Evolutionary conservation across 2,888 invertebrate species (phyloP), one percentile per base, ranked within the genome.

Genomic region (Oeneis ivallda): DNA sequence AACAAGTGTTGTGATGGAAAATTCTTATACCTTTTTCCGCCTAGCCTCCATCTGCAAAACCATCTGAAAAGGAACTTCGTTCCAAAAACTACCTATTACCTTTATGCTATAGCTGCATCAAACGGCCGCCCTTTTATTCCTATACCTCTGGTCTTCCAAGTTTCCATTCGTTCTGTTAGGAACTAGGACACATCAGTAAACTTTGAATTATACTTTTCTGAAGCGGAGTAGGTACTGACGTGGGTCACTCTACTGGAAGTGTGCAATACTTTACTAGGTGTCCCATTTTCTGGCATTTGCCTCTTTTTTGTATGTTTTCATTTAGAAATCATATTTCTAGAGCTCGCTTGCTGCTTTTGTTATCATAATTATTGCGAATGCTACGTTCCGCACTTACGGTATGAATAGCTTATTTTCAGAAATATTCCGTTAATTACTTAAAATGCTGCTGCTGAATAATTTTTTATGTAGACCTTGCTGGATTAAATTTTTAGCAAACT

Each of bases 251-350:
- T 58, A 70, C 72, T 82, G 81, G 82, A 71, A 75, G 72, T 69
- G 68, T 72, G 72, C 72, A 73, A 75, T 76, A 79, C 80, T 79
- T 79, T 79, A 78, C 81, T 81, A 82, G 81, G 83, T 84, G 84
- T 84, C 85, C 84, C 76, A 83, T 84, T 86, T 85, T 83, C 79
- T 77, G 78, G 77, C 76, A 79, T 77, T 77, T 79, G 75, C 74
- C 74, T 75, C 72, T 76, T 76, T 81, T 84, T 83, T 79, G 79
- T 80, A 79, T 77, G 75, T 74, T 77, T 78, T 79, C 74, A 76
- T 78, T 75, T 75, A 75, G 76, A 76, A 74, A 76, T 75, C 76
- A 71, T 77, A 82, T 78, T 81, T 81, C 76, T 75, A 76, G 71
- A 74, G 72, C 68, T 74, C 74, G 69, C 71, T 73, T 75, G 73